Conservation (phyloP, 2,888 invertebrate species). For the Miltochrista miniata region DNA sequence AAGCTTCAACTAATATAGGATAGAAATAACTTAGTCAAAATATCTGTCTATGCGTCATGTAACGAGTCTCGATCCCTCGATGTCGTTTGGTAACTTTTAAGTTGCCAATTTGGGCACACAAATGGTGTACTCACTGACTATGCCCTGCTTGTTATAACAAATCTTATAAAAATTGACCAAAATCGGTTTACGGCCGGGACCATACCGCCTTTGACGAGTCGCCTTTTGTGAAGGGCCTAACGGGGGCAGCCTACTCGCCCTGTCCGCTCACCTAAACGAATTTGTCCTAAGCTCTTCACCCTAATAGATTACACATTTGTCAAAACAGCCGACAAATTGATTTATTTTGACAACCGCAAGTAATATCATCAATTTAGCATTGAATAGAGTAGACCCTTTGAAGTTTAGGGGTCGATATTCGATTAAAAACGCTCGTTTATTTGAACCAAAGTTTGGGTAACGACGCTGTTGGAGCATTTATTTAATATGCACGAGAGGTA, state of each 20-base stretch:
- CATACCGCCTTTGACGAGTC: constrained; percentile 33
- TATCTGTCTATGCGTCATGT: constrained; percentile 1
- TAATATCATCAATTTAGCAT: neutral
- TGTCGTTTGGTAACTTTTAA: constrained; percentile 25
- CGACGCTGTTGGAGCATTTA: neutral
- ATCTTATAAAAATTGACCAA: constrained; percentile 40
- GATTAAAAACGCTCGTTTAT: constrained; percentile 9
- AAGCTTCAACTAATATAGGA: neutral
- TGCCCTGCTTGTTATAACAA: constrained; percentile 27
- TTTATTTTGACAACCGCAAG: constrained; percentile 23
- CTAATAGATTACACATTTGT: constrained; percentile 61
- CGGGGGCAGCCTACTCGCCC: constrained; percentile 32
- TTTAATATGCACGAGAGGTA: neutral
- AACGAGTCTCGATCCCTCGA: neutral
- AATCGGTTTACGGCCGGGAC: constrained; percentile 41
- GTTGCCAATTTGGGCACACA: constrained; percentile 28
- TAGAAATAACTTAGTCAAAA: constrained; percentile 4
- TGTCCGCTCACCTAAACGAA: constrained; percentile 44
- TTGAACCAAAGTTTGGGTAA: neutral
- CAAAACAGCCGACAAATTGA: constrained; percentile 49
- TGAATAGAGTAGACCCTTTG: neutral
- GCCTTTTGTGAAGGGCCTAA: constrained; percentile 39
- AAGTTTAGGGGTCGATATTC: constrained; percentile 2
- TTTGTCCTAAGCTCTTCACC: constrained; percentile 45
- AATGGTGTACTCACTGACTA: constrained; percentile 12